A percentile compares a stretch with the other conserved stretches of the same genome.
These are phyloP conservation scores for Leptopterna dolabrata DNA, from an alignment of 2,888 invertebrate species.

Conservation along the genomic window DNA sequence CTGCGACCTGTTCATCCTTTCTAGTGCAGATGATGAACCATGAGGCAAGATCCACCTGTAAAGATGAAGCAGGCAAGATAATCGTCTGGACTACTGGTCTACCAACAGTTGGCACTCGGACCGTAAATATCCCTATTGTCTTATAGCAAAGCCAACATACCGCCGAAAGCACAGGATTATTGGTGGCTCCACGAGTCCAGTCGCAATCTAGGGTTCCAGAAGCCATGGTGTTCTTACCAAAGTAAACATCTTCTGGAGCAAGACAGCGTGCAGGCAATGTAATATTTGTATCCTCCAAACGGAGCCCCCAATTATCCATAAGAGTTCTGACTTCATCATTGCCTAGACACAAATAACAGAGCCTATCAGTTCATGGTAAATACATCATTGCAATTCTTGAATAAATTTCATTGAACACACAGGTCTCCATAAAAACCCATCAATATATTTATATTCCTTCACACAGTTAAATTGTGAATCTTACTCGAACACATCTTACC, in stretches of 20 bases:
- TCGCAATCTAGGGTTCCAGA: constrained; percentile 69
- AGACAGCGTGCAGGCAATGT: constrained; percentile 72
- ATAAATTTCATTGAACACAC: too few species aligned
- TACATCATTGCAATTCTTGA: too few species aligned
- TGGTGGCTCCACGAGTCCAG: constrained; percentile 71
- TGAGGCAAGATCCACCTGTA: constrained; percentile 7
- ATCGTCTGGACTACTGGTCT: background rate
- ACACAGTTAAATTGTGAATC: too few species aligned
- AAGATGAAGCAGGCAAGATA: background rate
- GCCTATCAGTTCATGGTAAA: too few species aligned
- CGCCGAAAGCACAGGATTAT: constrained; percentile 12
- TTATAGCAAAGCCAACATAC: background rate
- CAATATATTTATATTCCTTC: too few species aligned
- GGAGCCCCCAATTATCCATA: constrained; percentile 84
- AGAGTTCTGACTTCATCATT: constrained; percentile 75
- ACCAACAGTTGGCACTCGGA: background rate
- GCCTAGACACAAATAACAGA: background rate
- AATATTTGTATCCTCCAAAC: constrained; percentile 71
- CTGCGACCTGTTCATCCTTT: constrained; percentile 72
- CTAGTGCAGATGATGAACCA: constrained; percentile 81
- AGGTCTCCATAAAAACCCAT: too few species aligned
- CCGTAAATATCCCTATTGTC: background rate
- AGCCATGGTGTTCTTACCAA: constrained; percentile 69
- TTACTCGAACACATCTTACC: too few species aligned
- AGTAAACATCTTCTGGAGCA: constrained; percentile 76